These are phyloP conservation scores for Chitala chitala DNA, from an alignment of 2,113 vertebrate species.

Conservation along the genomic window DNA sequence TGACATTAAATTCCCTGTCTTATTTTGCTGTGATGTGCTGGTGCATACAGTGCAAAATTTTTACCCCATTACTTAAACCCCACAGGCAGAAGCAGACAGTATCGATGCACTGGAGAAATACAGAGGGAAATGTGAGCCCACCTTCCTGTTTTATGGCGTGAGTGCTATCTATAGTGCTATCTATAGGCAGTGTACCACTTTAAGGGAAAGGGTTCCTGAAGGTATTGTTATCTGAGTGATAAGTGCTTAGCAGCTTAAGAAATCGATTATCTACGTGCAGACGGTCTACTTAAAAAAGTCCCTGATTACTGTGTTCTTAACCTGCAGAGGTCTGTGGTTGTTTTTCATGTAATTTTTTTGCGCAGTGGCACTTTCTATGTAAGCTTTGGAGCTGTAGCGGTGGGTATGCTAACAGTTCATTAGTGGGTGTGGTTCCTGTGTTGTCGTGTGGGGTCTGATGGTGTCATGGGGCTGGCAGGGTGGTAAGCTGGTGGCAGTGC, in stretches of 20 bases:
- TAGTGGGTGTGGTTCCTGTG: neutral
- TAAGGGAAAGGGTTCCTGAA: too few species aligned
- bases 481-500: slow-evolving; percentile 73
- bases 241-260: too few species aligned
- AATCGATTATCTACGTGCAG: too few species aligned
- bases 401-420: neutral
- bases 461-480: slow-evolving; percentile 58
- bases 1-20: too few species aligned
- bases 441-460: neutral
- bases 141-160: slow-evolving; percentile 86
- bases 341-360: too few species aligned
- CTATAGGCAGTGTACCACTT: neutral
- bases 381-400: too few species aligned
- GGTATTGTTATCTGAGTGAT: too few species aligned
- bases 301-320: too few species aligned
- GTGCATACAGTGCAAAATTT: slow-evolving; percentile 9
- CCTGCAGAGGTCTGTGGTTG: too few species aligned
- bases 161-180: slow-evolving; percentile 45
- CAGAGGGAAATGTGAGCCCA: slow-evolving; percentile 81
- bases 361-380: too few species aligned
- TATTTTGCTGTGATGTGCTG: neutral
- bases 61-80: slow-evolving; percentile 20
- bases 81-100: slow-evolving; percentile 81
- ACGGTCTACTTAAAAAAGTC: too few species aligned
- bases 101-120: slow-evolving; percentile 78